Evolutionary conservation across 2,888 invertebrate species (phyloP), one percentile per base, ranked within the genome.

Genomic region (Euzetes globulus): DNA sequence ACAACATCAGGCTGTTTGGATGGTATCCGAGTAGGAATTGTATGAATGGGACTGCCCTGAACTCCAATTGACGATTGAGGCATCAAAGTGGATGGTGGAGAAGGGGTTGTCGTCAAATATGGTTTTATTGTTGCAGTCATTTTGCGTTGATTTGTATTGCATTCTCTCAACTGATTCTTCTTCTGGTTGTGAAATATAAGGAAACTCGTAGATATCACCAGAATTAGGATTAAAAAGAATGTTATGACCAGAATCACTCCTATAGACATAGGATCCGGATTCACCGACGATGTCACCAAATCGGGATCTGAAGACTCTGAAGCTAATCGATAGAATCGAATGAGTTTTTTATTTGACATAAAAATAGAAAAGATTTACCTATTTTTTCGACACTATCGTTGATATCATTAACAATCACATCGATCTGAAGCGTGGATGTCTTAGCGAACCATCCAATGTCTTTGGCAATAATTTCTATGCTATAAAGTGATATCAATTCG

Each of bases 221-320:
- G 89, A 72, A 94, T 86, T 17, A 95, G 84, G 76, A 94, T 90
- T 7, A 92, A 90, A 81, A 97, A 95, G 85, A 97, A 95, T 29
- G 93, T 92, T 77, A 95, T 92, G 25, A 96, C 94, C 45, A 96
- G 85, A 0, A 94, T 94, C 75, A 96, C 90, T 73, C 95, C 96
- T 77, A 95, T 92, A 80, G 91, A 92, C 11, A 96, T 85, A 0
- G 94, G 94, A 33, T 74, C 76, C 22, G 74, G 70, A 33, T 47
- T 55, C 17, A 41, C 19, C 17, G 75, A 71, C 22, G 92, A 0
- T 96, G 96, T 0, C 96, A 94, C 84, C 96, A 96, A 81, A 25
- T 71, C 71, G 17, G 52, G 22, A 71, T 71, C 71, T 1, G 50
- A 17, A 5, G 71, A n/a, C 27, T 74, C 74, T 37, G 29, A 33